Base-by-base conservation (phyloP, 1,140 invertebrate species). In the Bombus polaris region DNA sequence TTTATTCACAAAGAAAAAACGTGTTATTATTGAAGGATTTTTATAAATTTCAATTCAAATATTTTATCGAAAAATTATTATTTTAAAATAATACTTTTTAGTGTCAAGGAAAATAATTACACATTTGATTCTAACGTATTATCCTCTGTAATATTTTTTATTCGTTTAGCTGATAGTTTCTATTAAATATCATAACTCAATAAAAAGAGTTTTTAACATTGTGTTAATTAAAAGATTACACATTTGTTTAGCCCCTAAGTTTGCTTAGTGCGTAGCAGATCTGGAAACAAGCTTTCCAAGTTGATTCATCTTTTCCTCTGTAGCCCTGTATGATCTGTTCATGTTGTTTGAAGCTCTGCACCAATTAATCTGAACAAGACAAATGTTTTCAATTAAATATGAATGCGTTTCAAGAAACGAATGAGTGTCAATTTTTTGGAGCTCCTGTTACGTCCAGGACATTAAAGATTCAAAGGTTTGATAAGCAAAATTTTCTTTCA, bases 301-400 rank as follows among this genome's bases (percentile, higher is more conserved):
- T 86, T 79, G 68, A 80, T 25, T 68, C 68, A 37, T 10, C 76
- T 32, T 83, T 71, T 83, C 53, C 57, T 65, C 68, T 37, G 37
- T 76, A 78, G n/a, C 42, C 47, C 85, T 39, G 28, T 68, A 53
- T 18, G 39, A 39, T 81, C 62, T 25, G 25, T n/a, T 62, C 44
- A 70, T 75, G 22, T 75, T 28, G 18, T 81, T 75, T 25, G 68
- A 89, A 75, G 79, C 81, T 84, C 81, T 82, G 74, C 59, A 47
- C 15, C n/a, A 83, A 76, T 78, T 78, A 57, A 70, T 72, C 65
- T 25, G 9, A 59, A 6, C 75, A 70, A 66, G 66, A 71, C 32
- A 79, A 39, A 79, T 72, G 13, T 71, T 59, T 73, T 76, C 53
- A 25, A 8, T 77, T 57, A 81, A 25, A 35, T 53, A 65, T 74